phyloP scores from a whole-genome alignment of 2,888 invertebrate species.

The Dryocosmus kuriphilus region DNA sequence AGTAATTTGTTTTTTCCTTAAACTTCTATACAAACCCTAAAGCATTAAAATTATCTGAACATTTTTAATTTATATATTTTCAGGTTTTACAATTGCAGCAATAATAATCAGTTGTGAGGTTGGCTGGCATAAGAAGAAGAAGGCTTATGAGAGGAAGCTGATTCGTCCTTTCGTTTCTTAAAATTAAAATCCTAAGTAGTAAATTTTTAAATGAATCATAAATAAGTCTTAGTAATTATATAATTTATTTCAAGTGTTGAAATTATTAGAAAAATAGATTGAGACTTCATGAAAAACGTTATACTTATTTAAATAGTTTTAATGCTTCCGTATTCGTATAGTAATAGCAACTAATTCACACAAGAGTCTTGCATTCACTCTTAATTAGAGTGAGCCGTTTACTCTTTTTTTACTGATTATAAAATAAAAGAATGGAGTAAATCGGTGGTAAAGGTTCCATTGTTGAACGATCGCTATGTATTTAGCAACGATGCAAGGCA shows the following conservation, averaged over 20 bases:
- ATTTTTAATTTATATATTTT: slow-evolving; percentile 59
- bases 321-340: neutral
- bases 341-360: neutral
- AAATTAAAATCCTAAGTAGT: neutral
- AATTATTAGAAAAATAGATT: neutral
- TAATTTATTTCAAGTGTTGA: neutral
- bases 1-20: slow-evolving; percentile 24
- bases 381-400: neutral
- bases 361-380: neutral
- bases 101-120: slow-evolving; percentile 79
- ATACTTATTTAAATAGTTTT: neutral
- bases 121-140: slow-evolving; percentile 75
- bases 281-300: neutral
- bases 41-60: no score
- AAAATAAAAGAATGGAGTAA: slow-evolving; percentile 44
- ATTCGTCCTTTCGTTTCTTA: slow-evolving; percentile 78
- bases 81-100: slow-evolving; percentile 79
- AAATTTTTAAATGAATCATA: neutral
- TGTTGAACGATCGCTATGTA: slow-evolving; percentile 59
- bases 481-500: slow-evolving; percentile 58
- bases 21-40: neutral
- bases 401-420: neutral
- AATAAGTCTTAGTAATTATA: neutral
- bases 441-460: slow-evolving; percentile 51
- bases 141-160: slow-evolving; percentile 76